A percentile compares a stretch with the other conserved stretches of the same genome.
Evolutionary conservation across 2,797 vertebrate genomes (phyloP).

Genomic region (Myotis daubentonii): DNA sequence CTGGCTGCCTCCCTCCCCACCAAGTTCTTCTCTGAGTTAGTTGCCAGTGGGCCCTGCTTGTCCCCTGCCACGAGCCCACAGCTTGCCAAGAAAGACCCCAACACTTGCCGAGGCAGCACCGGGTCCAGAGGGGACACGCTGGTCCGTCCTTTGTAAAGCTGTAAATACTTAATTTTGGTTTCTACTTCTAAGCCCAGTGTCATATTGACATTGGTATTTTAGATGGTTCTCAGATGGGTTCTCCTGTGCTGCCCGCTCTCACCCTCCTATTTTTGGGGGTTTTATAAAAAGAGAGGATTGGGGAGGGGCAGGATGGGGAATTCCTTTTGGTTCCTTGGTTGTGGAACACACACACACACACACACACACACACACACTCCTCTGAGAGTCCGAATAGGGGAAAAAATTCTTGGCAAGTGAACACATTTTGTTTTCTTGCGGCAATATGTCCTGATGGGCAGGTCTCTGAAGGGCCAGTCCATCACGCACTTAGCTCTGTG

Average conservation of each 20-base stretch:
- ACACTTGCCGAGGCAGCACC: neutral
- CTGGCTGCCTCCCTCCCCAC: neutral
- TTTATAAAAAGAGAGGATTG: slow-evolving; percentile 78
- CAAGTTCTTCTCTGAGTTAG: slow-evolving; percentile 17
- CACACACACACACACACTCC: neutral
- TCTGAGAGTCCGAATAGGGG: slow-evolving; percentile 21
- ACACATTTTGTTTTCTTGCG: slow-evolving; percentile 20
- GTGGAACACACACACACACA: neutral
- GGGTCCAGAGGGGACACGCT: neutral
- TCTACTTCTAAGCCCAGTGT: slow-evolving; percentile 82
- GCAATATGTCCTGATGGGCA: slow-evolving; percentile 69
- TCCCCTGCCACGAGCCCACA: slow-evolving; percentile 51
- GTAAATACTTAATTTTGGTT: slow-evolving; percentile 87
- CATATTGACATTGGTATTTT: slow-evolving; percentile 88
- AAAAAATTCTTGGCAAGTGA: neutral
- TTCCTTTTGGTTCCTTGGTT: slow-evolving; percentile 50
- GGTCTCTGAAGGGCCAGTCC: slow-evolving; percentile 74
- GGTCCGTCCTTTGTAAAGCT: slow-evolving; percentile 84
- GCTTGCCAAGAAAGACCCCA: slow-evolving; percentile 73
- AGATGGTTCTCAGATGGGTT: slow-evolving; percentile 75
- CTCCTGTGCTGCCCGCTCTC: slow-evolving; percentile 57
- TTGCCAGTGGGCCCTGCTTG: slow-evolving; percentile 52
- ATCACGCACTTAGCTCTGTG: neutral
- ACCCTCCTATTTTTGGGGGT: slow-evolving; percentile 37
- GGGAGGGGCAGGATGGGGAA: slow-evolving; percentile 11